Conservation (phyloP, 2,888 invertebrate genomes). For the Masnerella sp. region DNA sequence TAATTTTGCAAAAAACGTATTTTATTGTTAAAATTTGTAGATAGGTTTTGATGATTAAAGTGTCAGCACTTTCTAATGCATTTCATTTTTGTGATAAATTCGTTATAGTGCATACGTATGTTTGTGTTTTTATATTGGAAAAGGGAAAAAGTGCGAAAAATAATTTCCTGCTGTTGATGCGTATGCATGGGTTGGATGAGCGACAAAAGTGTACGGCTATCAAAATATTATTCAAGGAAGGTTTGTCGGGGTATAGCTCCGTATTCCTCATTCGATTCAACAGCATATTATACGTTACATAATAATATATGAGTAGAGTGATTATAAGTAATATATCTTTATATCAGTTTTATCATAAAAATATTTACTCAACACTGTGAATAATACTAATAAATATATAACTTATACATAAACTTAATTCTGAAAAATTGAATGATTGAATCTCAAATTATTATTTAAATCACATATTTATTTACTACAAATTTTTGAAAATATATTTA, state of each 20-base stretch:
- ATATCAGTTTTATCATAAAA: too few species aligned
- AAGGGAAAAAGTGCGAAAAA: conserved; percentile 73
- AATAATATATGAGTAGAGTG: conserved; percentile 23
- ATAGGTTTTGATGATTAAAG: too few species aligned
- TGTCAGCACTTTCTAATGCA: conserved; percentile 8
- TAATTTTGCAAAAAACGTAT: too few species aligned
- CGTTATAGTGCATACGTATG: conserved; percentile 25
- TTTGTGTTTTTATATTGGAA: conserved; percentile 50
- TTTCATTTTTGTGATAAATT: too few species aligned
- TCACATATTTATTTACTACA: too few species aligned
- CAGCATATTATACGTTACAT: conserved; percentile 39
- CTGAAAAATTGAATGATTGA: too few species aligned
- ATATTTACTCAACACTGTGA: too few species aligned
- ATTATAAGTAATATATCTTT: conserved; percentile 22
- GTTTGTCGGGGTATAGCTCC: conserved; percentile 65
- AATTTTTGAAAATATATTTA: too few species aligned
- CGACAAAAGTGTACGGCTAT: conserved; percentile 68
- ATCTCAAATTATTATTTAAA: too few species aligned
- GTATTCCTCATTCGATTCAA: conserved; percentile 65
- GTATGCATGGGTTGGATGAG: conserved; percentile 68
- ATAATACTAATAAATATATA: too few species aligned
- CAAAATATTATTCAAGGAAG: conserved; percentile 75
- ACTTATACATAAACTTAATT: too few species aligned
- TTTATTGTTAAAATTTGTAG: too few species aligned
- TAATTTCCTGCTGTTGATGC: conserved; percentile 75